phyloP scores from a whole-genome alignment of 2,113 vertebrate genomes.

The Pithys albifrons region DNA sequence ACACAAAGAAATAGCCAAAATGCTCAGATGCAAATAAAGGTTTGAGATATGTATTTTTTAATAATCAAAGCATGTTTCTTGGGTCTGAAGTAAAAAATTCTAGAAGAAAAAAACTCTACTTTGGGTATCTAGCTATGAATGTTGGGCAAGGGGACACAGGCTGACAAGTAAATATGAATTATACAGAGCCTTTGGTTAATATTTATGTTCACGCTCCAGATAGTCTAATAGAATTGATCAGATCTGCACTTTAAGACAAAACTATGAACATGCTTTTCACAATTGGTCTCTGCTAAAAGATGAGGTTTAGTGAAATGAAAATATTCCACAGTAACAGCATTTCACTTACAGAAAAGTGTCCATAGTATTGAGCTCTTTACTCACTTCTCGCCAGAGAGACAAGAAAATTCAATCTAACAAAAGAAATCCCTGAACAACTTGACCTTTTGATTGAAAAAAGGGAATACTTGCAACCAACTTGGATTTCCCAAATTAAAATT shows the following conservation, averaged over 20 bases:
- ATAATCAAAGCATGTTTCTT: conserved; percentile 11
- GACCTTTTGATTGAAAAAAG: neutral
- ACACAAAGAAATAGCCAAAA: conserved; percentile 6
- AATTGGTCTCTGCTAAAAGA: neutral
- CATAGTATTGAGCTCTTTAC: neutral
- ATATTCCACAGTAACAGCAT: neutral
- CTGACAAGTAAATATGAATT: neutral
- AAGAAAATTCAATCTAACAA: neutral
- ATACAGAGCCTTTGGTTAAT: neutral
- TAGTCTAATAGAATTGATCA: neutral
- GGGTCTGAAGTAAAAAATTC: neutral
- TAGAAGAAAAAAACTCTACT: neutral
- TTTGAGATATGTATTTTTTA: neutral
- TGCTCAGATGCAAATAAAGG: conserved; percentile 48
- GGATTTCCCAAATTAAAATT: neutral
- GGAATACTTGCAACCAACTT: neutral
- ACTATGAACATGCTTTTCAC: neutral
- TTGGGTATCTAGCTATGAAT: neutral
- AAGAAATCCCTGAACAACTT: neutral
- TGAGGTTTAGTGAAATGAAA: neutral
- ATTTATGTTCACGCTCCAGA: neutral
- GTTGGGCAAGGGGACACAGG: neutral
- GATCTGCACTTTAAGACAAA: neutral
- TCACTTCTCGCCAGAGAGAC: neutral
- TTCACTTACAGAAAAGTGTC: neutral